phyloP scores from a whole-genome alignment of 37 sponge, comb jelly and placozoan genomes.

The Beroe forskalii region DNA sequence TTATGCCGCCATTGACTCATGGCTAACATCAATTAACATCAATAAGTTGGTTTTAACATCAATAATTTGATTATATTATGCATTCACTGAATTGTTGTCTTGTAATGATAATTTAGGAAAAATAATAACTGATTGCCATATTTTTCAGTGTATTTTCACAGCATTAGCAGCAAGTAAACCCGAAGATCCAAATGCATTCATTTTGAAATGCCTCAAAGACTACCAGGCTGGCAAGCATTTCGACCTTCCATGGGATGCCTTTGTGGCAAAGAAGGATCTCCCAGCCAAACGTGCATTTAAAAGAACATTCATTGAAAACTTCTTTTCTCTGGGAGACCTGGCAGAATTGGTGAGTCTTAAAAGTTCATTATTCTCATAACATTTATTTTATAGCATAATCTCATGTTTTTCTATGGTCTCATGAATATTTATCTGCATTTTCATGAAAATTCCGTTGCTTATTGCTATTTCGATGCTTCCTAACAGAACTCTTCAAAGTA shows the following conservation, averaged over 20 bases:
- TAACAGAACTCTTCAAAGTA: too few relatives aligned
- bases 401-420: too few relatives aligned
- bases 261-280: constrained; percentile 3
- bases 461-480: too few relatives aligned
- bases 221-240: constrained; percentile 55
- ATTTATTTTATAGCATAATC: too few relatives aligned
- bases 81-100: too few relatives aligned
- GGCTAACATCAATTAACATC: too few relatives aligned
- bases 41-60: too few relatives aligned
- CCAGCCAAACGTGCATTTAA: constrained; percentile 36
- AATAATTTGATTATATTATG: too few relatives aligned
- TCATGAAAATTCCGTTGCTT: neutral
- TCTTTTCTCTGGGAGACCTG: constrained; percentile 44
- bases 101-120: neutral
- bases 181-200: constrained; percentile 38
- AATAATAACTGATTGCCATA: neutral
- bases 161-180: constrained; percentile 52
- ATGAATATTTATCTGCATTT: too few relatives aligned
- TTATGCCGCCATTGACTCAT: too few relatives aligned
- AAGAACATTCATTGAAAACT: constrained; percentile 51
- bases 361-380: too few relatives aligned
- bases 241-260: constrained; percentile 42
- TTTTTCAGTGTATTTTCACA: constrained; percentile 61
- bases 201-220: constrained; percentile 5
- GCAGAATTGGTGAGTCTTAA: constrained; percentile 25